These are phyloP conservation scores for Drosophila pseudoananassae DNA, from an alignment of 1,140 invertebrate species.

Conservation along the genomic window DNA sequence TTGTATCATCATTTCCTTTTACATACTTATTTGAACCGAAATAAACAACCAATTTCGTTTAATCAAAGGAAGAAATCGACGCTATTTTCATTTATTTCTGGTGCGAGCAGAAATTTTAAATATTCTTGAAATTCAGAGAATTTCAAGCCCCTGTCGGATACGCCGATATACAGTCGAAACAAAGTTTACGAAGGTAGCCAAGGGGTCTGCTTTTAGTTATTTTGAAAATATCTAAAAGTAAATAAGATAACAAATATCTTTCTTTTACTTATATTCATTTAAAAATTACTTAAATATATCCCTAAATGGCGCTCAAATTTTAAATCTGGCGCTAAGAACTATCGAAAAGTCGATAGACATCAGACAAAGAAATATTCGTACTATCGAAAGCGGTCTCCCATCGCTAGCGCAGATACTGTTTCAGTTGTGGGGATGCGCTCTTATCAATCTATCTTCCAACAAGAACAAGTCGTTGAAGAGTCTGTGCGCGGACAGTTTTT, in stretches of 20 bases:
- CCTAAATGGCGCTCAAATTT: too few species aligned
- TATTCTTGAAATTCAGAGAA: too few species aligned
- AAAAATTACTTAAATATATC: too few species aligned
- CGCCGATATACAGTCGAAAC: too few species aligned
- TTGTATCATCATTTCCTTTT: conserved; percentile 48
- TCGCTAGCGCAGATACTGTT: not conserved
- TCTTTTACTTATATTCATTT: too few species aligned
- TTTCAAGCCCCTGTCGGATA: too few species aligned
- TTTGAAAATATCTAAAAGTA: too few species aligned
- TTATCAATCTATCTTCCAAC: not conserved
- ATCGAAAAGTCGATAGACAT: not conserved
- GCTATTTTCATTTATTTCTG: too few species aligned
- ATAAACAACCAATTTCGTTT: conserved; percentile 74
- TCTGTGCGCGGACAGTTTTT: not conserved
- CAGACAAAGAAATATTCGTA: not conserved
- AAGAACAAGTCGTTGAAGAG: not conserved
- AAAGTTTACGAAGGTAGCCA: too few species aligned
- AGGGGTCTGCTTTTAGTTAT: too few species aligned
- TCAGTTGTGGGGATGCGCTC: not conserved
- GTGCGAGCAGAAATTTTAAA: too few species aligned
- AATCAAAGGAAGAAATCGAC: conserved; percentile 42
- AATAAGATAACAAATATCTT: too few species aligned
- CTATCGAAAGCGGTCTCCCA: not conserved
- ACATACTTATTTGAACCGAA: conserved; percentile 64
- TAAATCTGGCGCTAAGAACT: not conserved